phyloP scores from a whole-genome alignment of 2,888 invertebrate species.

The Epirrita christyi region DNA sequence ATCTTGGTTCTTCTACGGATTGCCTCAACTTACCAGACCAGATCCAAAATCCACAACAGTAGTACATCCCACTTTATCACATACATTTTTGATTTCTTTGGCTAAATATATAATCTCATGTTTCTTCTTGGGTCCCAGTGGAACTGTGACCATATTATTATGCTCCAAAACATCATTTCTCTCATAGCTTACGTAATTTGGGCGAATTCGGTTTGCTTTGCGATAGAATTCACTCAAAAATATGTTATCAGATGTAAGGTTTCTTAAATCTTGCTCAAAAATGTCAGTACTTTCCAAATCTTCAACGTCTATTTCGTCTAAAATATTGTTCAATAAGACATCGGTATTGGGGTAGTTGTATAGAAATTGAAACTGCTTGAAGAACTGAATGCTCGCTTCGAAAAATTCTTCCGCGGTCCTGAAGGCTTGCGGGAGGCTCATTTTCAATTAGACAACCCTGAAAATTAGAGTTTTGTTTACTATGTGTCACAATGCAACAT shows the following conservation, averaged over 20 bases:
- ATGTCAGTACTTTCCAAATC: constrained; percentile 46
- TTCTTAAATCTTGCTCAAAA: constrained; percentile 45
- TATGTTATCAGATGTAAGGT: constrained; percentile 39
- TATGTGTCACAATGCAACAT: too few species aligned
- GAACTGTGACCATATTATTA: constrained; percentile 41
- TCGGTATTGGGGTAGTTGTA: constrained; percentile 87
- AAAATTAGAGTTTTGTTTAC: too few species aligned
- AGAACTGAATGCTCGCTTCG: constrained; percentile 79
- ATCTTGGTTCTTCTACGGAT: too few species aligned
- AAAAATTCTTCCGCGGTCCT: constrained; percentile 78
- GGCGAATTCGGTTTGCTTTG: neutral
- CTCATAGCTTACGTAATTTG: neutral
- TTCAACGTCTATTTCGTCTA: constrained; percentile 82
- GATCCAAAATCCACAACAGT: constrained; percentile 90
- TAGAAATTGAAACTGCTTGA: constrained; percentile 86
- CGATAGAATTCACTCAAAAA: constrained; percentile 54
- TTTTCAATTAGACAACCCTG: constrained; percentile 33
- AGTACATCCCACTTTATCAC: constrained; percentile 70
- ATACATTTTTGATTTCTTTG: constrained; percentile 79
- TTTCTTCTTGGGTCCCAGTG: constrained; percentile 86
- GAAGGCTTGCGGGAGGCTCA: constrained; percentile 64
- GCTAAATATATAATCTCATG: constrained; percentile 89
- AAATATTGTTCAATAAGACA: constrained; percentile 80
- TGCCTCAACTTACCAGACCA: constrained; percentile 87
- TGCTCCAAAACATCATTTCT: constrained; percentile 46